phyloP scores from a whole-genome alignment of 2,113 vertebrate genomes.

The Oryzias melastigma region DNA sequence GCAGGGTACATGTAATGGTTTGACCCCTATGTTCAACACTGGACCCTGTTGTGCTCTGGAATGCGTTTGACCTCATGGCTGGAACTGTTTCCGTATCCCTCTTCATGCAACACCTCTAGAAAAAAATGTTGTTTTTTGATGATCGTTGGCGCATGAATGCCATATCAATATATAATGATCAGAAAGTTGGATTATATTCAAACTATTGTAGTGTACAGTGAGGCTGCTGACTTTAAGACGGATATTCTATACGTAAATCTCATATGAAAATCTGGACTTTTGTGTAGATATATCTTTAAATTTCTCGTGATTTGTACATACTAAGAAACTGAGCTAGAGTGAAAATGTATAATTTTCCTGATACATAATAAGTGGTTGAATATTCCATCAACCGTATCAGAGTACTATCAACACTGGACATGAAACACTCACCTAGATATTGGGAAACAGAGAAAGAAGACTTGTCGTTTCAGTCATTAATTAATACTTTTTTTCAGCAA shows the following conservation, averaged over 20 bases:
- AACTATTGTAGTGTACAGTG: no score
- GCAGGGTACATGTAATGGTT: conserved; percentile 47
- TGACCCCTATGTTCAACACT: conserved; percentile 58
- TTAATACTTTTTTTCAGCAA: background rate
- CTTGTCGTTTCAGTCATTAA: background rate
- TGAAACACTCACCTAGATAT: background rate
- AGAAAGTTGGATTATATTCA: no score
- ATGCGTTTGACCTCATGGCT: conserved; percentile 58
- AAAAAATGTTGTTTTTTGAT: conserved; percentile 6
- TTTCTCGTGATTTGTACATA: no score
- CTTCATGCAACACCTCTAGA: conserved; percentile 18
- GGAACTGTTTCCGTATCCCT: conserved; percentile 25
- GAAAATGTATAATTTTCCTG: no score
- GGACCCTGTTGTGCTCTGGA: conserved; percentile 56
- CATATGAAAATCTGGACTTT: no score
- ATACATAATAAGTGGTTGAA: no score
- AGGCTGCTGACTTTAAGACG: no score
- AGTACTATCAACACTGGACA: no score
- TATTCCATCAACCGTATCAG: no score
- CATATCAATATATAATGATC: background rate
- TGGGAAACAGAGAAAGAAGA: background rate
- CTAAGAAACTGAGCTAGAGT: no score
- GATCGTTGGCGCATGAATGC: conserved; percentile 20
- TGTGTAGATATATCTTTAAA: no score
- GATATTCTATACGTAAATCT: no score